phyloP scores from a whole-genome alignment of 2,888 invertebrate genomes.

The Yponomeuta sedellus region DNA sequence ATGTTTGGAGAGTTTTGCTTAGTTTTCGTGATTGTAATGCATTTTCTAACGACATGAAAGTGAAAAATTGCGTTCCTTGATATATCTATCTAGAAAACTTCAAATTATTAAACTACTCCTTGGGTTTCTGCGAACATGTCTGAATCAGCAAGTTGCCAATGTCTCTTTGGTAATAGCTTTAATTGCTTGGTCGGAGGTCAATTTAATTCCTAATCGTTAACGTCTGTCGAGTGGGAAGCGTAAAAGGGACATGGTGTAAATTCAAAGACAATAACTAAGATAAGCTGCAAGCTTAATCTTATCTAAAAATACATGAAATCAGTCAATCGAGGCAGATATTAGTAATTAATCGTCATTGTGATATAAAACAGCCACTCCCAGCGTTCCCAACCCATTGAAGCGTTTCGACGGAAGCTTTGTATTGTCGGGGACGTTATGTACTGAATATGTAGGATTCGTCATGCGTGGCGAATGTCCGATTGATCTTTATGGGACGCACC shows the following conservation, averaged over 20 bases:
- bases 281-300: background rate
- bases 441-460: slow-evolving; percentile 47
- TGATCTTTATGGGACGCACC: slow-evolving; percentile 65
- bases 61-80: background rate
- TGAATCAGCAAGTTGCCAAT: slow-evolving; percentile 2
- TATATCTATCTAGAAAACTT: too few relatives aligned
- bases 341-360: background rate
- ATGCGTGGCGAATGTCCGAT: slow-evolving; percentile 71
- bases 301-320: background rate
- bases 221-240: background rate
- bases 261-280: background rate
- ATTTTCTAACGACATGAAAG: too few relatives aligned
- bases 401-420: slow-evolving; percentile 31
- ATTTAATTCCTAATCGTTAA: slow-evolving; percentile 65
- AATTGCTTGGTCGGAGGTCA: slow-evolving; percentile 63
- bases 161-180: slow-evolving; percentile 28
- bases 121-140: background rate
- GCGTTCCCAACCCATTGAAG: background rate
- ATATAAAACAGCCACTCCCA: background rate
- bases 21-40: background rate
- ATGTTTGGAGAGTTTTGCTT: background rate
- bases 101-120: background rate
- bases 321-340: slow-evolving; percentile 18
- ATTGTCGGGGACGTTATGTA: slow-evolving; percentile 58
- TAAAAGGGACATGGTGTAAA: background rate